These are phyloP conservation scores for Prunella himalayana DNA, from an alignment of 2,113 vertebrate genomes.

Conservation along the genomic window DNA sequence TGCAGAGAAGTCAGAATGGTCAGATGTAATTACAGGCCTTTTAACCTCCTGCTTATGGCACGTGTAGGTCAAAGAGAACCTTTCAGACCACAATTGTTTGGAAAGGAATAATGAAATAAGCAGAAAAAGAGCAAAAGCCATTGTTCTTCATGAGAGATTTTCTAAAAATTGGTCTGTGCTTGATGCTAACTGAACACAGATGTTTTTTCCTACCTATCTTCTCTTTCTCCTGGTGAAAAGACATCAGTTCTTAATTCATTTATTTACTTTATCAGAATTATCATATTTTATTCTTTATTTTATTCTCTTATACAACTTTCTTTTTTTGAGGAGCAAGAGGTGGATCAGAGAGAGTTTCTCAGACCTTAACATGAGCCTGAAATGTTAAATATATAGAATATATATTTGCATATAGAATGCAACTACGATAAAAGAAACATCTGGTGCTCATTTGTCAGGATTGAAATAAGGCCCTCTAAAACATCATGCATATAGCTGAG, in stretches of 20 bases:
- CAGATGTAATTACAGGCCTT: background rate
- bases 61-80: background rate
- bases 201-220: background rate
- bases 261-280: background rate
- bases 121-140: background rate
- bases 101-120: background rate
- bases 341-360: background rate
- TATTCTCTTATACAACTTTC: background rate
- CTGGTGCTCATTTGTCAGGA: slow-evolving; percentile 12
- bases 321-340: background rate
- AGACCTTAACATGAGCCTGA: background rate
- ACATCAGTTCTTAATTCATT: background rate
- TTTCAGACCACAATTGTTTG: background rate
- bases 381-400: background rate
- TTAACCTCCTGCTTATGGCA: background rate
- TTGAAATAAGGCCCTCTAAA: slow-evolving; percentile 19
- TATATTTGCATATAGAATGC: background rate
- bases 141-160: background rate
- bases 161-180: background rate
- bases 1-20: background rate
- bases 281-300: background rate
- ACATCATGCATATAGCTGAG: background rate
- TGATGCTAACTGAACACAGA: background rate
- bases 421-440: background rate
- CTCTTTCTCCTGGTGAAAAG: background rate